phyloP scores from a whole-genome alignment of 2,113 vertebrate genomes.

The Ptilonorhynchus violaceus region DNA sequence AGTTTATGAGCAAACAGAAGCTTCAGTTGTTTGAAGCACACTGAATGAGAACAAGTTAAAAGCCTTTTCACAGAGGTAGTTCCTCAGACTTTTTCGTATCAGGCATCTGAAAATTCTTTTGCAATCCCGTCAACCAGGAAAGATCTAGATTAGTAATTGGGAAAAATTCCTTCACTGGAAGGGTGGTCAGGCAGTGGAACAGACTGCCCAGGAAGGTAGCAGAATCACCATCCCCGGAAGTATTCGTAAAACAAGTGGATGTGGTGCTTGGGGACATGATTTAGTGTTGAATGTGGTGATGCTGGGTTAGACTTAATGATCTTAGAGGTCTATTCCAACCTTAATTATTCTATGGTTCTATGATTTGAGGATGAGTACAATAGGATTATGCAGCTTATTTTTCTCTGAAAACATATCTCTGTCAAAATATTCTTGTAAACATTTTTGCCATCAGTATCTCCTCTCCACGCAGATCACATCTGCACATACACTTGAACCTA shows the following conservation, averaged over 20 bases:
- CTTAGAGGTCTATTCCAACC: no score
- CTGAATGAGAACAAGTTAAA: background rate
- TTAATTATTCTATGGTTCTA: background rate
- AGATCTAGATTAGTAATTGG: background rate
- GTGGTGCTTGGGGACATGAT: no score
- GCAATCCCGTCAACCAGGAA: accelerated
- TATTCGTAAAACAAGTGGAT: background rate
- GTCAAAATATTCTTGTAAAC: background rate
- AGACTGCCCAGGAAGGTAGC: background rate
- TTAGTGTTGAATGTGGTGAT: no score
- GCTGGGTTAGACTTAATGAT: no score
- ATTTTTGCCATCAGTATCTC: background rate
- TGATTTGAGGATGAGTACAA: background rate
- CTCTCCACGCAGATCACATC: background rate
- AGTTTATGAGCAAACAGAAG: background rate
- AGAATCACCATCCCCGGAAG: background rate
- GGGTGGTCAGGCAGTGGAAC: background rate
- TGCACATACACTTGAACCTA: background rate
- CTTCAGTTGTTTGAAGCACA: background rate
- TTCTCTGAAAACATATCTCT: background rate
- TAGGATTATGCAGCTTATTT: background rate
- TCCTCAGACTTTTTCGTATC: background rate
- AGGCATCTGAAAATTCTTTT: background rate
- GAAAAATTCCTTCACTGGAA: background rate
- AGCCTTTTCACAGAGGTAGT: background rate